A percentile compares a stretch with the other conserved stretches of the same genome.
These are phyloP conservation scores for Setipinna tenuifilis DNA, from an alignment of 2,797 vertebrate species.

Conservation along the genomic window DNA sequence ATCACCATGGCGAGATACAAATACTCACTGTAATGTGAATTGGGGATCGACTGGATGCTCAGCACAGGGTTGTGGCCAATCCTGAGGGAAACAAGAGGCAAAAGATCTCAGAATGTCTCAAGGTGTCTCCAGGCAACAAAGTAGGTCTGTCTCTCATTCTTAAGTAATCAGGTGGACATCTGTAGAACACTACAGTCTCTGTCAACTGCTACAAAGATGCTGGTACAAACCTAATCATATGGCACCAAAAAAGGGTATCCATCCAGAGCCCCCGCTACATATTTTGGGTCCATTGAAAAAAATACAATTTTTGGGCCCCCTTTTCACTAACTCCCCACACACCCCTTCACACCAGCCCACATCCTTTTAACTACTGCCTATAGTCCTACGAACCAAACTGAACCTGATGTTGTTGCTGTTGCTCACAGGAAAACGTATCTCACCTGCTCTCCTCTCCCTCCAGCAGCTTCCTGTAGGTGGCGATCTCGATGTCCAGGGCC, in stretches of 20 bases:
- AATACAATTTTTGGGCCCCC: no score
- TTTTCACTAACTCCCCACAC: no score
- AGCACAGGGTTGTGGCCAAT: constrained; percentile 73
- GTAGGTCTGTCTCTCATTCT: neutral
- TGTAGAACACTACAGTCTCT: neutral
- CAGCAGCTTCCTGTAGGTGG: constrained; percentile 82
- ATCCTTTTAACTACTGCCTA: no score
- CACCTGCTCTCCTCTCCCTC: constrained; percentile 88
- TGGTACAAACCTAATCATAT: neutral
- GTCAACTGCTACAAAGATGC: neutral
- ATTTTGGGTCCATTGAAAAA: no score
- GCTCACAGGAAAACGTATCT: constrained; percentile 2
- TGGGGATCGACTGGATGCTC: constrained; percentile 71
- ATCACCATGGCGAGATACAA: neutral
- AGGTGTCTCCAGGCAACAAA: neutral
- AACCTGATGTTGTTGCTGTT: no score
- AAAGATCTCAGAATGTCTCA: neutral
- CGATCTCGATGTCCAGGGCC: constrained; percentile 79
- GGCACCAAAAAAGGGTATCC: neutral
- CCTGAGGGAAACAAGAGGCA: constrained; percentile 56
- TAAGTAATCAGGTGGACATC: neutral
- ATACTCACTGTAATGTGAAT: constrained; percentile 69
- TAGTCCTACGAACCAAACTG: no score
- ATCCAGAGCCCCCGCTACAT: no score
- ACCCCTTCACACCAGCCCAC: no score